phyloP scores from a whole-genome alignment of 2,113 vertebrate species.

The Notothenia rossii region DNA sequence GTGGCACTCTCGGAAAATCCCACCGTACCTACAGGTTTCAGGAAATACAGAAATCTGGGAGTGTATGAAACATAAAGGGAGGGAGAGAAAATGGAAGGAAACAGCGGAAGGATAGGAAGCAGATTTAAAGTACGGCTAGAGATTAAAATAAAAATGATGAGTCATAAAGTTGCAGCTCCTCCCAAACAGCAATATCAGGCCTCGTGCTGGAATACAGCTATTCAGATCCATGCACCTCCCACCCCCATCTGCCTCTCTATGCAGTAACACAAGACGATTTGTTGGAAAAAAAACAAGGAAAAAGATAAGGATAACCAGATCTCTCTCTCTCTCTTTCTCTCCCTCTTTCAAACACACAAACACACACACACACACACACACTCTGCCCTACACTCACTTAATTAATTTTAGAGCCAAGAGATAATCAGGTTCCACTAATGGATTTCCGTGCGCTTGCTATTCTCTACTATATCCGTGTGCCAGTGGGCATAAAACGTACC shows the following conservation, averaged over 20 bases:
- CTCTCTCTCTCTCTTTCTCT: conserved; percentile 42
- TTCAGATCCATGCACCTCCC: conserved; percentile 50
- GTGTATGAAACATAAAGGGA: conserved; percentile 7
- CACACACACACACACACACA: conserved; percentile 30
- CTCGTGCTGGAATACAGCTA: conserved; percentile 44
- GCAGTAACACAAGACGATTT: conserved; percentile 71
- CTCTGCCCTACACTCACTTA: conserved; percentile 68
- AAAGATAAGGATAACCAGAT: conserved; percentile 65
- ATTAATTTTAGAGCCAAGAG: conserved; percentile 83
- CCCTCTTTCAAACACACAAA: conserved; percentile 24
- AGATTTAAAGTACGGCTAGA: conserved; percentile 31
- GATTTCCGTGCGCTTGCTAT: conserved; percentile 76
- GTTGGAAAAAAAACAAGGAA: conserved; percentile 32
- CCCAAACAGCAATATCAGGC: conserved; percentile 45
- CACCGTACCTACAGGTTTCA: conserved; percentile 15
- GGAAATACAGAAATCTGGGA: conserved; percentile 11
- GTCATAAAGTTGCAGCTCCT: conserved; percentile 45
- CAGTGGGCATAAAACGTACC: conserved; percentile 74
- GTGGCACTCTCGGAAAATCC: conserved; percentile 3
- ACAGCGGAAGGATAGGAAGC: background rate
- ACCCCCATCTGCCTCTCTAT: conserved; percentile 63
- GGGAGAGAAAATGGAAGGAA: conserved; percentile 9
- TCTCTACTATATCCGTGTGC: conserved; percentile 69
- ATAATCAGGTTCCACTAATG: conserved; percentile 86
- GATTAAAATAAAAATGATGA: conserved; percentile 47